Base-by-base conservation (phyloP, 2,888 invertebrate species). In the Hydriomena furcata region DNA sequence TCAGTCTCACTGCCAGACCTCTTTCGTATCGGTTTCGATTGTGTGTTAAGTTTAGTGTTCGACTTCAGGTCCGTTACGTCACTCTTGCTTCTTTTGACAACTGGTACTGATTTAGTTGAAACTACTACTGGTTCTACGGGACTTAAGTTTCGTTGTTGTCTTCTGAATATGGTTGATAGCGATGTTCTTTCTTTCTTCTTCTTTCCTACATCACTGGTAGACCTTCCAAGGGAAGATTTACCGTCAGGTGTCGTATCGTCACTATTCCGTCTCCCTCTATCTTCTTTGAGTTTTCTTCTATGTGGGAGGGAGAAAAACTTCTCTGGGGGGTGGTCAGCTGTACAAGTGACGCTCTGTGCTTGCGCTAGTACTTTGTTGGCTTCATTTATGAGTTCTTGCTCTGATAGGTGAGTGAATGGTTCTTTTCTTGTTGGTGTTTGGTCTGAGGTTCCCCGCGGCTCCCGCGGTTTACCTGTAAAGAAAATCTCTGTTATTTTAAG, bases 331-430 rank as follows among this genome's bases (percentile, higher is more conserved):
- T 89, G 79, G 52, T 92, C 92, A 8, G 92, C 91, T 30, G 91
- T 92, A 75, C 95, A 95, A 48, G 93, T 93, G 57, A 95, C 91
- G 69, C 93, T 93, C 61, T 94, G 93, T 0, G 94, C 95, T 78
- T 96, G 95, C 13, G 94, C 92, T 40, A 95, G 84, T 23, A 96
- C 95, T 69, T 92, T 91, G 55, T 94, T 95, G 21, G 95, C 95
- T 88, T 96, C 96, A 70, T 94, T 92, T 36, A 94, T 94, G 36
- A 96, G 91, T 73, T 94, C 93, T 71, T 94, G 91, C 71, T 94
- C 93, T 47, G 95, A 94, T 27, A 94, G 88, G 68, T 94, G 93
- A 37, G 93, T 92, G 62, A 95, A 93, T 54, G 94, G 92, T 65
- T 90, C 89, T 60, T 84, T 88, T 64, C 90, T 78, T 32, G 71